Base-by-base conservation (phyloP, 2,888 invertebrate species). In the Epinotia brunnichana region DNA sequence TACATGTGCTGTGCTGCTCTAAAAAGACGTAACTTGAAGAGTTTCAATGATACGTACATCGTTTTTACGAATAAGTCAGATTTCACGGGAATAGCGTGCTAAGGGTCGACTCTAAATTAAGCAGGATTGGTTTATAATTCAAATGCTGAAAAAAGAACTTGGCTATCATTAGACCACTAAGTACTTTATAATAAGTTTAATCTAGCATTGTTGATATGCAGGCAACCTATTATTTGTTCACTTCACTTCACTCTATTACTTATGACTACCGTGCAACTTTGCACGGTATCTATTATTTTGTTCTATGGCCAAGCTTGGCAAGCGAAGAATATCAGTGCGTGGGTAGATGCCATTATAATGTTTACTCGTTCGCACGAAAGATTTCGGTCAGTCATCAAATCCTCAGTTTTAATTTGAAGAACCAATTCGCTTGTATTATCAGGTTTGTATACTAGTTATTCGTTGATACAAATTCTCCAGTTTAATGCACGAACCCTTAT, bases 401-500 rank as follows among this genome's bases (percentile, higher is more conserved):
- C 35, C 1, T 35, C 9, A 9, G 35, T 9, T 35, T 35, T 35
- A 35, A 35, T 35, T n/a, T n/a, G 5, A 4, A n/a, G n/a, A 4
- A 2, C 13, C 48, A 44, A 44, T 15, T 44, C 44, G n/a, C 44
- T 3, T 15, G 44, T 3, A 57, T 57, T 15, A 29, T 11, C 7
- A 35, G 21, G 29, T 29, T n/a, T n/a, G n/a, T n/a, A 21, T 21
- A 4, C 21, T 19, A 24, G 24, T 54, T n/a, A 56, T 56, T 39
- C 3, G 15, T 13, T 24, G 48, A 53, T 39, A 61, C n/a, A 35
- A 67, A 67, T 61, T 71, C 21, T 59, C 53, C 35, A 17, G 17
- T 70, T 70, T 48, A 60, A 60, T 71, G 60, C 54, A 24, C 54
- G 19, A 66, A 60, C 61, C 61, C 48, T 68, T 61, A 68, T 56